These are phyloP conservation scores for Dugesia japonica DNA, from an alignment of 2,888 invertebrate species.

Conservation along the genomic window DNA sequence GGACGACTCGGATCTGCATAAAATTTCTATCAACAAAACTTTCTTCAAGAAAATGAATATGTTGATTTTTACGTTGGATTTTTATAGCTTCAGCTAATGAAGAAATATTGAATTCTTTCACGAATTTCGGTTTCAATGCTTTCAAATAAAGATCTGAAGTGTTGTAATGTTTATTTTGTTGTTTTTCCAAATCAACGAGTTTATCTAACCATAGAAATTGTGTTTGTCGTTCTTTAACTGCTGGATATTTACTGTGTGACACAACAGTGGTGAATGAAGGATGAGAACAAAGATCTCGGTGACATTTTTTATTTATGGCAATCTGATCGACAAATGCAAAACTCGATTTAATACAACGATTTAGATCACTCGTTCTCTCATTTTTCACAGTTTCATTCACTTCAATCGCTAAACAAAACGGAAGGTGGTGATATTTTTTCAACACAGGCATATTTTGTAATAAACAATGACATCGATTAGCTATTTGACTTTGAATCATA, in stretches of 20 bases:
- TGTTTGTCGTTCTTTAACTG: constrained; percentile 27
- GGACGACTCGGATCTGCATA: constrained; percentile 29
- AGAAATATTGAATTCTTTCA: background rate
- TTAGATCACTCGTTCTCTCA: background rate
- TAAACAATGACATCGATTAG: background rate
- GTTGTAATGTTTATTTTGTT: constrained; percentile 9
- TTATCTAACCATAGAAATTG: constrained; percentile 21
- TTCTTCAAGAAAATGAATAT: constrained; percentile 10
- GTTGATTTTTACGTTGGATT: background rate
- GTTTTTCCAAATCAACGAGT: constrained; percentile 4
- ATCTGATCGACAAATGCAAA: background rate
- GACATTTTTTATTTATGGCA: background rate
- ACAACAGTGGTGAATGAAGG: constrained; percentile 21
- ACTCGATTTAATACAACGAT: background rate
- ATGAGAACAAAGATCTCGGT: constrained; percentile 22
- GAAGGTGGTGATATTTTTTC: background rate
- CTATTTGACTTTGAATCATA: background rate
- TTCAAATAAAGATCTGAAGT: background rate
- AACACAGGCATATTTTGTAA: constrained; percentile 20
- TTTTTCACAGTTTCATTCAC: background rate
- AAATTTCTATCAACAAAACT: constrained; percentile 33
- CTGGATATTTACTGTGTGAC: constrained; percentile 32
- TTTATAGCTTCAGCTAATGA: background rate
- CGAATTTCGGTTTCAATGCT: background rate
- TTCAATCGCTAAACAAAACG: constrained; percentile 15